phyloP scores from a whole-genome alignment of 2,113 vertebrate genomes.

The Muscicapa adusta region DNA sequence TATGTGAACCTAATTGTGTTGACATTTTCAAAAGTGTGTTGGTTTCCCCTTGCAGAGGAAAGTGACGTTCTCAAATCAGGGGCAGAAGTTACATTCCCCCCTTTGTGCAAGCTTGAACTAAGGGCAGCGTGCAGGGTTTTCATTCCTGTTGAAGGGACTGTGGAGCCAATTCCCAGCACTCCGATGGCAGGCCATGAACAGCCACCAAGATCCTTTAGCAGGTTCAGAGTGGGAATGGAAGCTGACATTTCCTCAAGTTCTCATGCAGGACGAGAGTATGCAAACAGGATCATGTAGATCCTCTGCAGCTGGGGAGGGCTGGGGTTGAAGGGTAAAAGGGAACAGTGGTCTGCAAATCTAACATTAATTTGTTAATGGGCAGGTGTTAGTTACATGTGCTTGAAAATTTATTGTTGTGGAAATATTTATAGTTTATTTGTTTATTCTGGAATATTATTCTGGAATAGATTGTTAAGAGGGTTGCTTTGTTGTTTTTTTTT shows the following conservation, averaged over 20 bases:
- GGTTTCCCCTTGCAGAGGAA: not conserved
- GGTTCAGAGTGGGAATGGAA: not conserved
- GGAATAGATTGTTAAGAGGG: not conserved
- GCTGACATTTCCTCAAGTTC: not conserved
- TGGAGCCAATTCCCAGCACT: not conserved
- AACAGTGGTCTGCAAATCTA: not conserved
- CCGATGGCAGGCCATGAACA: not conserved
- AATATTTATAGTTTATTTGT: not conserved
- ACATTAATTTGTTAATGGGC: not conserved
- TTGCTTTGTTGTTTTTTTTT: no score
- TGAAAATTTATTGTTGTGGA: not conserved
- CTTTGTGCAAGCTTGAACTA: not conserved
- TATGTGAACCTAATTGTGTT: not conserved
- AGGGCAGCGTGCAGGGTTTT: rapidly evolving
- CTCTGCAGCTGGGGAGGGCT: not conserved
- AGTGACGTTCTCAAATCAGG: not conserved
- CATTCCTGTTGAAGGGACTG: not conserved
- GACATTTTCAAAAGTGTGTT: not conserved
- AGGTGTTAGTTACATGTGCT: not conserved
- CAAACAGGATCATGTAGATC: not conserved
- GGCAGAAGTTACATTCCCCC: rapidly evolving
- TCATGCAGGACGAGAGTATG: rapidly evolving
- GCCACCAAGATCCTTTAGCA: not conserved
- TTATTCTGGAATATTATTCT: no score
- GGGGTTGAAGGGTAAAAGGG: not conserved